Evolutionary conservation across 2,113 vertebrate genomes (phyloP).

Genomic region (Tychaedon coryphoeus): DNA sequence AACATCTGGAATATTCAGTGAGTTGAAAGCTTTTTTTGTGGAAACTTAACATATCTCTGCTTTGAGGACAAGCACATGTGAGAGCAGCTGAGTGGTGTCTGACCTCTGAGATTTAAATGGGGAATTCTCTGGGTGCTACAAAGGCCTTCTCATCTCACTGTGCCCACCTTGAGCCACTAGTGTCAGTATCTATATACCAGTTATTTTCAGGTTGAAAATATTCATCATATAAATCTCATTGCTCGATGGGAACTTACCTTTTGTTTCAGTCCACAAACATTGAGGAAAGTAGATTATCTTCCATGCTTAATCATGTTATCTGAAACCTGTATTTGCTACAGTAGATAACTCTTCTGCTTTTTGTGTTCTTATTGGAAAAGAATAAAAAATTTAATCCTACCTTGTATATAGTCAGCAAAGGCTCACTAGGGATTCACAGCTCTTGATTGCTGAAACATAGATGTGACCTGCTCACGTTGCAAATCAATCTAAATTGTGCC

Average conservation of each 20-base stretch:
- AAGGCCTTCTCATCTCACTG: neutral
- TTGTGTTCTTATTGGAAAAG: neutral
- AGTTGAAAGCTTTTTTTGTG: neutral
- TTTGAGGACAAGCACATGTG: neutral
- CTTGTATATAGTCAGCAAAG: neutral
- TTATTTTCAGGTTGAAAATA: neutral
- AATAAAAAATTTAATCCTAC: neutral
- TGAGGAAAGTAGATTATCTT: neutral
- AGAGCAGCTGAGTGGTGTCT: neutral
- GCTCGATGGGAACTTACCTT: neutral
- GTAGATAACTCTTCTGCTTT: neutral
- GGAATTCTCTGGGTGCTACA: neutral
- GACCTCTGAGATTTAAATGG: neutral
- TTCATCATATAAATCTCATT: neutral
- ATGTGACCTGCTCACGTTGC: neutral
- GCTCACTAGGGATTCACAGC: neutral
- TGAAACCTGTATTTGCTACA: neutral
- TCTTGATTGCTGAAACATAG: neutral
- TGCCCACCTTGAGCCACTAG: neutral
- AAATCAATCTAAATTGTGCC: constrained; percentile 2
- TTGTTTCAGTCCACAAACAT: neutral
- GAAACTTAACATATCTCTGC: neutral
- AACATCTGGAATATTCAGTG: neutral
- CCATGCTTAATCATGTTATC: neutral
- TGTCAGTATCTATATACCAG: neutral